A percentile compares a stretch with the other conserved stretches of the same genome.
These are phyloP conservation scores for Myopa tessellatipennis DNA, from an alignment of 2,888 invertebrate species.

Conservation along the genomic window DNA sequence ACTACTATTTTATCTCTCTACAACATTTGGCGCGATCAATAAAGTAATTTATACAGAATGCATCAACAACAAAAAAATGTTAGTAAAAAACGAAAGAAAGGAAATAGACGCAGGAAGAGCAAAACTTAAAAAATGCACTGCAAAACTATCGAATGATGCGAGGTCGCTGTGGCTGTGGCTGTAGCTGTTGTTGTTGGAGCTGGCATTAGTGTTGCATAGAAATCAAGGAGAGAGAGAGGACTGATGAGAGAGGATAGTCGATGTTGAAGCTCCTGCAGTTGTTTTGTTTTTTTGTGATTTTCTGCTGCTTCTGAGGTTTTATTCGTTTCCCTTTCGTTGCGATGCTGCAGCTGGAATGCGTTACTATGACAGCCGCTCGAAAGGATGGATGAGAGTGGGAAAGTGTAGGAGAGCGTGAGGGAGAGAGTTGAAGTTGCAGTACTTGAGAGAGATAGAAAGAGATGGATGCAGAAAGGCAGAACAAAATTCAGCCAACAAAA, in stretches of 20 bases:
- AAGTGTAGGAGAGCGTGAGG: conserved; percentile 12
- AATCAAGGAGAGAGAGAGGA: too few relatives aligned
- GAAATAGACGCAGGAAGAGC: neutral
- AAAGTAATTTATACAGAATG: conserved; percentile 30
- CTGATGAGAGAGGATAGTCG: conserved; percentile 56
- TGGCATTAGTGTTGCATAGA: too few relatives aligned
- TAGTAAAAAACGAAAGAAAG: neutral
- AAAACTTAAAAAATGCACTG: neutral
- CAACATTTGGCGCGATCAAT: conserved; percentile 30
- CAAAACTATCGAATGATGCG: neutral
- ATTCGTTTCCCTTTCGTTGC: neutral
- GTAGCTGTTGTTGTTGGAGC: too few relatives aligned
- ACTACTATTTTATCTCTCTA: neutral
- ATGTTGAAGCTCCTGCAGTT: conserved; percentile 43
- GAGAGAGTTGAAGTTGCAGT: too few relatives aligned
- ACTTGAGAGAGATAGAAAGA: neutral
- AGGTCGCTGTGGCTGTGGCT: too few relatives aligned
- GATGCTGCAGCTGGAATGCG: conserved; percentile 25
- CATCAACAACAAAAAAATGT: neutral
- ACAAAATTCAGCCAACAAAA: neutral
- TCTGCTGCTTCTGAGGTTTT: neutral
- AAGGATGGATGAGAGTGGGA: neutral
- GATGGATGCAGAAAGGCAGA: neutral
- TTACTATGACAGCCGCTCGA: conserved; percentile 29
- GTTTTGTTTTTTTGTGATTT: neutral